phyloP scores from a whole-genome alignment of 2,797 vertebrate genomes.

The Myotis daubentonii region DNA sequence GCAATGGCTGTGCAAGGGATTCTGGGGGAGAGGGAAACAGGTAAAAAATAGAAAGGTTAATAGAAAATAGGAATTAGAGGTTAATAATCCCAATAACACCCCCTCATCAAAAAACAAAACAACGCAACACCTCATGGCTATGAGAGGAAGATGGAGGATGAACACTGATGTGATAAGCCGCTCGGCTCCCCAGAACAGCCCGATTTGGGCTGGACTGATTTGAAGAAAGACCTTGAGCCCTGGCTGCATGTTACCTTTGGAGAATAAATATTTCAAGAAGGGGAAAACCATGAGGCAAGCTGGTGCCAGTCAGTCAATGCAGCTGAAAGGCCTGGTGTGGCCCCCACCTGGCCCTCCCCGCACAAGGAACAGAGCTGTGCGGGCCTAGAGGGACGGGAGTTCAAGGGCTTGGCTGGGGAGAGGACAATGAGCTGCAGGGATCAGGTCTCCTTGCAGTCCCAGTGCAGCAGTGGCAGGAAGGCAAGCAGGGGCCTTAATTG shows the following conservation, averaged over 20 bases:
- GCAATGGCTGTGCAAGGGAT: constrained; percentile 27
- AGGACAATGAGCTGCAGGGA: not conserved
- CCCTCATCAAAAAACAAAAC: not conserved
- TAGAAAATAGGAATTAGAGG: constrained; percentile 15
- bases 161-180: constrained; percentile 45
- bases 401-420: not conserved
- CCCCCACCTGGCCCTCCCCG: not conserved
- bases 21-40: not conserved
- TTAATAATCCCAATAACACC: not conserved
- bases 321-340: not conserved
- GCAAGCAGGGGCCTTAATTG: constrained; percentile 86
- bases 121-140: not conserved
- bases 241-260: not conserved
- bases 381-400: not conserved
- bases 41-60: not conserved
- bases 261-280: constrained; percentile 49
- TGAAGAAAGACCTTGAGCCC: not conserved
- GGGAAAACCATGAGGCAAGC: not conserved
- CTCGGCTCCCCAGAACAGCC: not conserved
- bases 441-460: not conserved
- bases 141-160: not conserved
- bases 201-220: not conserved
- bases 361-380: not conserved
- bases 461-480: constrained; percentile 34
- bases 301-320: not conserved